Base-by-base conservation (phyloP, 2,113 vertebrate species). In the Bubo scandiacus region DNA sequence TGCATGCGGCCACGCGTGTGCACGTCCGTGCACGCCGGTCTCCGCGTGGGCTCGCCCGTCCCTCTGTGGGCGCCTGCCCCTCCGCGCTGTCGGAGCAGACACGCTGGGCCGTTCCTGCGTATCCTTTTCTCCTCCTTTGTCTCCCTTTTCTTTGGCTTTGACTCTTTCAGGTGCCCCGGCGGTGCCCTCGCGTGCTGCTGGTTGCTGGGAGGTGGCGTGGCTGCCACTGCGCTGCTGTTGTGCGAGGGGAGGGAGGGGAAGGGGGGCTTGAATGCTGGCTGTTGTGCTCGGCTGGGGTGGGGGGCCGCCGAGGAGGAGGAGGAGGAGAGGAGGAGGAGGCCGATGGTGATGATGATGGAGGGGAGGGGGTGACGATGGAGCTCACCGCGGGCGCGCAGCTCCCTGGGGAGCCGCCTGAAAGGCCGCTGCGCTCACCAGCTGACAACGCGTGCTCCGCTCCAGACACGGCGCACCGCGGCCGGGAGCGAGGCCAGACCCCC, bases 351-450 rank as follows among this genome's bases (percentile, higher is more conserved):
- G 96, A 92, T 58, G 97, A 93, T 93, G 92, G 84, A 78, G 83
- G 89, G 98, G 96, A 81, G 96, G 96, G 66, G 96, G 97, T 87
- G 96, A 91, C 59, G 97, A 67, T 58, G 96, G 97, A 93, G 97
- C 97, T 97, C 95, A 94, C 96, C 83, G 98, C 94, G 97, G 96
- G 98, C 90, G 97, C 94, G 73, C 93, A 77, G 96, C 97, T 99
- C 99, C 99, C 99, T 90, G 97, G 99, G 99, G 99, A 99, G 98
- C 80, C 63, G 91, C 94, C 96, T 98, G 97, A 98, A 98, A 98
- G 98, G 98, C 96, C 96, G 96, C 98, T 97, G 99, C 99, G 99
- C 99, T 99, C 98, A 99, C 99, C 99, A 99, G 99, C 99, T 99
- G 99, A 99, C 99, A 99, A 98, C 98, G 99, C 98, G 99, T 99